Conservation (phyloP, 1,140 invertebrate species). For the Conus betulinus region DNA sequence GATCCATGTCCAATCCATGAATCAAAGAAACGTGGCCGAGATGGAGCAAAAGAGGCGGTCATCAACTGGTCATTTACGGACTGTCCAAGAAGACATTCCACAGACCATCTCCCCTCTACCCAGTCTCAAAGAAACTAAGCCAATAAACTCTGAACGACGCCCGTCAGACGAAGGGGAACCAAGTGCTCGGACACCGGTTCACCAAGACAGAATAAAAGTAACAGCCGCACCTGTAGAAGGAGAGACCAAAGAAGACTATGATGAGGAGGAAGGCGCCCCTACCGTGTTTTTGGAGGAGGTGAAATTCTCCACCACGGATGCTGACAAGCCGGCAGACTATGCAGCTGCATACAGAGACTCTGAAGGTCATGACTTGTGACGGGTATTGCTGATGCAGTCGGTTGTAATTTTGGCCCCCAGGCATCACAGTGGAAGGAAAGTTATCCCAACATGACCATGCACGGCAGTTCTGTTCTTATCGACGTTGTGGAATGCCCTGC, state of each 20-base stretch:
- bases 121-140: not conserved
- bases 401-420: no score
- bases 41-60: not conserved
- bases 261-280: not conserved
- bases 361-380: not conserved
- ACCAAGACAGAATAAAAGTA: not conserved
- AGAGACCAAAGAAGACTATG: not conserved
- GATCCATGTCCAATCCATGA: not conserved
- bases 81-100: not conserved
- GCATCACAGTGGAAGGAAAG: no score
- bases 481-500: no score
- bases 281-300: slow-evolving; percentile 16
- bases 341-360: not conserved
- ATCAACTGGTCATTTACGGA: not conserved
- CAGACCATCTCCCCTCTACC: not conserved
- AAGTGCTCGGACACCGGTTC: not conserved
- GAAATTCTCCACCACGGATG: not conserved
- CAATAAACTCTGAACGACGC: not conserved
- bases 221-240: not conserved
- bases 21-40: not conserved
- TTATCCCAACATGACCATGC: no score
- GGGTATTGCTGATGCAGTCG: no score
- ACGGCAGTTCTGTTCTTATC: no score
- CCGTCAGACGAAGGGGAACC: not conserved
- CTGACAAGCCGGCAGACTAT: not conserved